phyloP scores from a whole-genome alignment of 2,797 vertebrate species.

The Melanotaenia trifasciata region DNA sequence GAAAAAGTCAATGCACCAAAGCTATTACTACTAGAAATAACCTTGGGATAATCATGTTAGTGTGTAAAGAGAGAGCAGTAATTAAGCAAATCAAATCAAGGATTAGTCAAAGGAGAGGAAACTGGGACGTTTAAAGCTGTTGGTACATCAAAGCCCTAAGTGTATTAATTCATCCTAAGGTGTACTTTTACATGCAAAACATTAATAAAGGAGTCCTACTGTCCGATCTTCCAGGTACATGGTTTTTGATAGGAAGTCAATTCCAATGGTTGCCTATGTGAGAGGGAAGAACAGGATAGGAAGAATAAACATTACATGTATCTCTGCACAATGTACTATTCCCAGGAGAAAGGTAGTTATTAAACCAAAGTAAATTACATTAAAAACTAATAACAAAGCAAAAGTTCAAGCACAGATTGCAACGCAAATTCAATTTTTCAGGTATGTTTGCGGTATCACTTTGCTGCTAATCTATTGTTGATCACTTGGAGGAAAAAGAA shows the following conservation, averaged over 20 bases:
- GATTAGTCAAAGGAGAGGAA: slow-evolving; percentile 63
- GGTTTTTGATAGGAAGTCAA: slow-evolving; percentile 94
- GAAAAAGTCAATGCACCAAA: slow-evolving; percentile 45
- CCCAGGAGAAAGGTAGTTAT: slow-evolving; percentile 9
- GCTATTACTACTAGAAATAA: slow-evolving; percentile 65
- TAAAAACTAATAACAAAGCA: slow-evolving; percentile 27
- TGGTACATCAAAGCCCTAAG: slow-evolving; percentile 30
- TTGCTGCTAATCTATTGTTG: neutral
- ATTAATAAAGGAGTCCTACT: slow-evolving; percentile 77
- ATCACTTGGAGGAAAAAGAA: neutral
- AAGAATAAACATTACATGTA: slow-evolving; percentile 36
- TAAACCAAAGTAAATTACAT: slow-evolving; percentile 29
- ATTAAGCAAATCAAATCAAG: slow-evolving; percentile 73
- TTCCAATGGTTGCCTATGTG: slow-evolving; percentile 90
- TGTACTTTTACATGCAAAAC: slow-evolving; percentile 14
- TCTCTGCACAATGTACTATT: slow-evolving; percentile 27
- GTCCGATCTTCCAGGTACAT: slow-evolving; percentile 95
- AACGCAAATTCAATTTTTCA: slow-evolving; percentile 46
- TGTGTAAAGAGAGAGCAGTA: slow-evolving; percentile 51
- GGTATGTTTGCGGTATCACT: neutral
- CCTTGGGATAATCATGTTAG: slow-evolving; percentile 68
- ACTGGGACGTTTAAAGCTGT: slow-evolving; percentile 36
- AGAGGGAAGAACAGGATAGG: slow-evolving; percentile 47
- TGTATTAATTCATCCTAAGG: neutral
- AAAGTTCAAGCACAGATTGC: slow-evolving; percentile 23